phyloP scores from a whole-genome alignment of 2,113 vertebrate genomes.

The Zosterops borbonicus region DNA sequence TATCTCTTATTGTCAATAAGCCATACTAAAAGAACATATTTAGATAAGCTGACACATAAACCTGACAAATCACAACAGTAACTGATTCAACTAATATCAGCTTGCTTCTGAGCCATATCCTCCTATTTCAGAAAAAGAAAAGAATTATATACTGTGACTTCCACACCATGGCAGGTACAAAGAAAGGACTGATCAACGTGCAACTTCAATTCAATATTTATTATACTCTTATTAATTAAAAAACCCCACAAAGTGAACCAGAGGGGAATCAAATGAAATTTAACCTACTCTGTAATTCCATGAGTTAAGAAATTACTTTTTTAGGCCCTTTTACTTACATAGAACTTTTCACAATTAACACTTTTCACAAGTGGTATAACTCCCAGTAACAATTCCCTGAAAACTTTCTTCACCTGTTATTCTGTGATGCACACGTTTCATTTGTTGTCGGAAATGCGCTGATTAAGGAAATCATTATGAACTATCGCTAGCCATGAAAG shows the following conservation, averaged over 20 bases:
- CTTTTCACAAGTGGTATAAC: fast-evolving
- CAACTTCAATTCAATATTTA: not conserved
- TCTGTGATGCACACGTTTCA: fast-evolving
- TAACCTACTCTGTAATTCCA: not conserved
- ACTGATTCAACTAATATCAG: not conserved
- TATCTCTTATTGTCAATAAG: not conserved
- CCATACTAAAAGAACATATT: fast-evolving
- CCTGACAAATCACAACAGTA: not conserved
- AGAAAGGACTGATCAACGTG: not conserved
- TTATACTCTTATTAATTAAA: not conserved
- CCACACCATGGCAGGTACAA: not conserved
- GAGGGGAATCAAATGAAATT: not conserved
- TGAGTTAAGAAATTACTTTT: not conserved
- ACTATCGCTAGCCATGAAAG: not conserved
- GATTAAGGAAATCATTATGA: not conserved
- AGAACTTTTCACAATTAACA: not conserved
- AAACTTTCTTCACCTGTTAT: not conserved
- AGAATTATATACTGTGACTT: not conserved
- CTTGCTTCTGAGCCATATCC: not conserved
- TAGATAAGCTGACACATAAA: not conserved
- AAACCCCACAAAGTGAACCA: not conserved
- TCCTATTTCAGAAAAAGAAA: not conserved
- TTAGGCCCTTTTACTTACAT: not conserved
- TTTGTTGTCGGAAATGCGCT: not conserved
- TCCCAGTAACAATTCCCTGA: not conserved